A percentile compares a stretch with the other conserved stretches of the same genome.
phyloP scores from a whole-genome alignment of 2,113 vertebrate species.

The Brachyhypopomus occidentalis region DNA sequence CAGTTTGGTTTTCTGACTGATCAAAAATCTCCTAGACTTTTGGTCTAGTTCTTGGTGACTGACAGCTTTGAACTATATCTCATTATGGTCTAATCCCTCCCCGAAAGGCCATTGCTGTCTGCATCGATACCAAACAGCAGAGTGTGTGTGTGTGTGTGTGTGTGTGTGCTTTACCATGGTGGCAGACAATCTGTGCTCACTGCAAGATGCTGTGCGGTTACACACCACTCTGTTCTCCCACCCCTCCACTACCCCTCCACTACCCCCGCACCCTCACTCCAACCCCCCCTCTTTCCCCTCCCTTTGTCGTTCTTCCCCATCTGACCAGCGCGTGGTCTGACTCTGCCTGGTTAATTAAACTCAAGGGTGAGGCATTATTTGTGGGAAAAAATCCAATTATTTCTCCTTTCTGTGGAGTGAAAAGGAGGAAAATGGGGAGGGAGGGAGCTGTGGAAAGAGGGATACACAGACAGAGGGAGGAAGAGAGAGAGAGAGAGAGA shows the following conservation, averaged over 20 bases:
- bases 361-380: slow-evolving; percentile 82
- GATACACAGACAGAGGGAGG: too few species aligned
- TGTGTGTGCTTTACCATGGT: too few species aligned
- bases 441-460: slow-evolving; percentile 69
- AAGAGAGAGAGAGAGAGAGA: slow-evolving; percentile 67
- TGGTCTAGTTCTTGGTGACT: slow-evolving; percentile 33
- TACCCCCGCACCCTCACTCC: too few species aligned
- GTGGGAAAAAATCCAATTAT: slow-evolving; percentile 87
- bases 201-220: background rate
- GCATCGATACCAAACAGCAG: slow-evolving; percentile 53
- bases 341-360: slow-evolving; percentile 81
- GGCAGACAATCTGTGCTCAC: background rate
- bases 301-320: slow-evolving; percentile 64
- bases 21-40: slow-evolving; percentile 20
- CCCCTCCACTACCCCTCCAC: too few species aligned
- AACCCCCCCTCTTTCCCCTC: slow-evolving; percentile 25
- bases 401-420: slow-evolving; percentile 71
- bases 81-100: slow-evolving; percentile 49
- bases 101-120: slow-evolving; percentile 52
- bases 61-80: slow-evolving; percentile 54
- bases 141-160: slow-evolving; percentile 5
- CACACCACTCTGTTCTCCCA: background rate
- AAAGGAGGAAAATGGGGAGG: slow-evolving; percentile 53
- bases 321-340: slow-evolving; percentile 59
- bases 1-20: slow-evolving; percentile 51